These are phyloP conservation scores for Temnopleurus reevesii DNA, from an alignment of 53 echinoderm and acorn worm species.

Conservation along the genomic window DNA sequence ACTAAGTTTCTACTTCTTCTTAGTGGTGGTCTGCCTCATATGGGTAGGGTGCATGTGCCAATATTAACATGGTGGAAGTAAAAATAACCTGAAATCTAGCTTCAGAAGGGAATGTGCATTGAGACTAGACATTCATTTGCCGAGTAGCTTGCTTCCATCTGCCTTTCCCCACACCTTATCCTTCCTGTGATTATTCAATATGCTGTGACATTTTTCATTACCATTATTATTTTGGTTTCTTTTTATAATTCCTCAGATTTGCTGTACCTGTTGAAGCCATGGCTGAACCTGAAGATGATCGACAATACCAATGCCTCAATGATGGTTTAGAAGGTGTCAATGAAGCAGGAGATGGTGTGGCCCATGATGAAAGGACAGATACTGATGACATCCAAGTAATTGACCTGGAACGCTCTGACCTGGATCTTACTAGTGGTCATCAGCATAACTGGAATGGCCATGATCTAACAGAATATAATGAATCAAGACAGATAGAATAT, in stretches of 20 bases:
- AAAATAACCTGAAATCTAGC: no score
- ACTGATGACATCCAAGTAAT: background rate
- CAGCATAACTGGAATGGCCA: background rate
- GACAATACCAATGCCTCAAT: background rate
- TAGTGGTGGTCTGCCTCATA: no score
- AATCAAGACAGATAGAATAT: background rate
- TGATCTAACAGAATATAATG: background rate
- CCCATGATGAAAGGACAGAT: background rate
- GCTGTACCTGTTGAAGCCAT: background rate
- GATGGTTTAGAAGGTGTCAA: background rate
- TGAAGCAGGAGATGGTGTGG: background rate
- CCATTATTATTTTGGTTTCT: no score
- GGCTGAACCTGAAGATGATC: background rate
- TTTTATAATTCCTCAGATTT: background rate
- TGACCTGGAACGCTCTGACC: slow-evolving; percentile 25
- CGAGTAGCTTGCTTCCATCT: no score
- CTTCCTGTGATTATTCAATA: no score
- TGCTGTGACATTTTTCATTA: no score
- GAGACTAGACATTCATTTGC: no score
- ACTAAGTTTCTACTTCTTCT: no score
- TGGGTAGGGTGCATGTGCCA: no score
- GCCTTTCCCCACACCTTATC: no score
- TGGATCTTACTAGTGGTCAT: background rate
- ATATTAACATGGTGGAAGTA: no score
- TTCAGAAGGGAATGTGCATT: no score